Conservation (phyloP, 2,888 invertebrate species). For the Ctenicera cuprea region DNA sequence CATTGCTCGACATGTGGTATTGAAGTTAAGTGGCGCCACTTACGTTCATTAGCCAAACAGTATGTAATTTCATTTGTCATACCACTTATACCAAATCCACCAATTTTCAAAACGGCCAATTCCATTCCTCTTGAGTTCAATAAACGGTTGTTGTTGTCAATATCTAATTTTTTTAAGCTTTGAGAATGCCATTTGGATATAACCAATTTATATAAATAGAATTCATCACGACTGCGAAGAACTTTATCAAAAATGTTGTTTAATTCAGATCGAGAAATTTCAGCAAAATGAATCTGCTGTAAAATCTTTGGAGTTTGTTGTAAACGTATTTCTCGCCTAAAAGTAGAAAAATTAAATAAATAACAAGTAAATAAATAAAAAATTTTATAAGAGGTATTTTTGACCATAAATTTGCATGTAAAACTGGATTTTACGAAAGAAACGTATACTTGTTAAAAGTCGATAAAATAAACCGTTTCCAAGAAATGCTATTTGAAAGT, state of each 20-base stretch:
- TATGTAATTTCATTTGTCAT: constrained; percentile 82
- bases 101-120: constrained; percentile 80
- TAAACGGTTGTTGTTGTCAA: constrained; percentile 63
- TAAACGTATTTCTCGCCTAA: constrained; percentile 68
- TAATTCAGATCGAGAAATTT: constrained; percentile 60
- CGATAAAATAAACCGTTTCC: no score
- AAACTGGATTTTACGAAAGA: no score
- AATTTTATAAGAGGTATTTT: no score
- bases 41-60: constrained; percentile 76
- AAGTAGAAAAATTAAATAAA: constrained; percentile 54
- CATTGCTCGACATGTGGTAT: constrained; percentile 86
- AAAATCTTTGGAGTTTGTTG: constrained; percentile 72
- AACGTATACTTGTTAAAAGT: no score
- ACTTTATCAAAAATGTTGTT: constrained; percentile 64
- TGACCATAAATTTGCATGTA: no score
- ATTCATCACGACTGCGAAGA: constrained; percentile 63
- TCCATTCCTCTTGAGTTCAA: constrained; percentile 82
- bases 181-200: constrained; percentile 69
- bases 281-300: constrained; percentile 72
- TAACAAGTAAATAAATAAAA: neutral
- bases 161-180: constrained; percentile 54
- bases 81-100: constrained; percentile 81
- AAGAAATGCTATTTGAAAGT: no score
- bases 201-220: constrained; percentile 69
- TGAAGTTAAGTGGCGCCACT: constrained; percentile 80